These are phyloP conservation scores for Melanaphis sacchari DNA, from an alignment of 1,140 invertebrate species.

Conservation along the genomic window DNA sequence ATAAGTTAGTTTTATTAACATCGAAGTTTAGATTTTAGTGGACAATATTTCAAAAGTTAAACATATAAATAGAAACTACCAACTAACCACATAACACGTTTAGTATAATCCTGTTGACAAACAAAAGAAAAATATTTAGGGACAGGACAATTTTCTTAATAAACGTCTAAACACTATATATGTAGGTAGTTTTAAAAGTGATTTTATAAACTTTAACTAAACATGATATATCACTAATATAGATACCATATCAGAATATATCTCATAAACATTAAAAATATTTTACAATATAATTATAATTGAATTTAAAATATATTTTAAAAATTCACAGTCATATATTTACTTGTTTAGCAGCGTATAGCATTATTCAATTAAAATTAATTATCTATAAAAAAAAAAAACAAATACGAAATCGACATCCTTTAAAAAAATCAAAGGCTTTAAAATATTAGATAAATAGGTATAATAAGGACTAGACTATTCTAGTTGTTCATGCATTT, in stretches of 20 bases:
- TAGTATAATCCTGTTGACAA: not conserved
- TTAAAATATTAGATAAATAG: not conserved
- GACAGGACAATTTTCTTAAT: not conserved
- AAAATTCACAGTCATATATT: not conserved
- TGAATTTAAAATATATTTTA: not conserved
- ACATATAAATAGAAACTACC: not conserved
- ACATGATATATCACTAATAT: not conserved
- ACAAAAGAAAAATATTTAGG: not conserved
- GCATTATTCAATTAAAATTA: not conserved
- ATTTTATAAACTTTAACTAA: not conserved
- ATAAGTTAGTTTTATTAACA: not conserved
- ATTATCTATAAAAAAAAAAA: not conserved
- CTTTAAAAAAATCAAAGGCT: not conserved
- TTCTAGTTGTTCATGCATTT: not conserved
- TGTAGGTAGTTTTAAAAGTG: not conserved
- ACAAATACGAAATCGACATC: not conserved
- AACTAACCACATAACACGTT: not conserved
- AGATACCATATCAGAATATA: not conserved
- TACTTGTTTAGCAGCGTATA: not conserved
- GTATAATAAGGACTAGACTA: not conserved
- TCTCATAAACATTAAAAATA: not conserved
- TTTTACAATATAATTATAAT: not conserved
- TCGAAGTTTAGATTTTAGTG: not conserved
- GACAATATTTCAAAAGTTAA: not conserved
- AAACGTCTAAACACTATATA: not conserved